Base-by-base conservation (phyloP, 2,888 invertebrate genomes). In the Acanthosepion pharaonis region DNA sequence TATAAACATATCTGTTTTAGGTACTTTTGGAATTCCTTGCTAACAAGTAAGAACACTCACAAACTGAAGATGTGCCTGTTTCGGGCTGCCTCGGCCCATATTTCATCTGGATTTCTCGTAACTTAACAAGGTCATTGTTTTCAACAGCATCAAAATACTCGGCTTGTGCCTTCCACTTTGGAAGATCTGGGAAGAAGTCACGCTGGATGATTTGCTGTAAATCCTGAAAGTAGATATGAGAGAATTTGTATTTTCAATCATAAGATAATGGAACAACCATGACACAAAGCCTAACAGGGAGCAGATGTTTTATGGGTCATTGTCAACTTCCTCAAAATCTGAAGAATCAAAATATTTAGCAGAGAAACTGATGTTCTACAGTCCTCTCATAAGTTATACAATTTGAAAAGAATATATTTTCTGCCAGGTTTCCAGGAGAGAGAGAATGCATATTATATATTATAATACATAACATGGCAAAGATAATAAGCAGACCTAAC, bases 181-280 rank as follows among this genome's bases (percentile, higher is more conserved):
- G 98, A 95, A 99, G 97, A 97, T 99, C 99, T 0, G 99, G 99
- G 97, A 99, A 99, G 97, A 99, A 99, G 97, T 99, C 99, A 96
- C 99, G 98, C 97, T 99, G 99, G 96, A 99, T 99, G 94, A 99
- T 99, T 97, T 98, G 98, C 51, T 99, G 98, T 97, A 99, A 98
- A 97, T 98, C 98, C 98, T 98, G 97, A 91, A 98, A 96, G 51
- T 49, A 53, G 51, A 92, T 18, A 18, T 18, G 51, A 51, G 25
- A 49, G 28, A 92, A 49, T 51, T 48, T 51, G 15, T 25, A 49
- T 51, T 25, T 48, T 49, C 25, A 92, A 48, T 92, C 23, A 25
- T 20, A 33, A 48, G 48, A 49, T 92, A 25, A 42, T 91, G 91
- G 18, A 42, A 4, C 15, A 33, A 91, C n/a, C n/a, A 51, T 51